Evolutionary conservation across 2,113 vertebrate genomes (phyloP).

Genomic region (Xiphophorus couchianus): DNA sequence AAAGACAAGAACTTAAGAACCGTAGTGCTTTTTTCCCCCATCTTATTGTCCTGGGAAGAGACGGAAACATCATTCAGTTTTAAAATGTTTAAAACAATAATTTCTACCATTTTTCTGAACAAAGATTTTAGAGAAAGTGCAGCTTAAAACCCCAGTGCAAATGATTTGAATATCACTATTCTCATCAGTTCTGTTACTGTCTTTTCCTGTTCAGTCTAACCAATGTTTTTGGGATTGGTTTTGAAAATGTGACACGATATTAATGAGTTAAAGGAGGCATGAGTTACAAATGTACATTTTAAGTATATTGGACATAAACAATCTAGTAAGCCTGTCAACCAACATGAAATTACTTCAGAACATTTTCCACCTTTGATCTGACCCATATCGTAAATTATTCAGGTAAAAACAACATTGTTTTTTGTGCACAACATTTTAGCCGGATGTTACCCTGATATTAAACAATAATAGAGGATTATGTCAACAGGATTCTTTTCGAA

Average conservation of each 20-base stretch:
- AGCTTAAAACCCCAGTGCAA: neutral
- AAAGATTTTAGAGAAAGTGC: neutral
- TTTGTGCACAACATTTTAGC: no score
- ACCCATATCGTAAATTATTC: no score
- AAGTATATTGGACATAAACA: no score
- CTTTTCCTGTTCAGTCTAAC: neutral
- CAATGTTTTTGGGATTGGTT: neutral
- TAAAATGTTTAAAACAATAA: neutral
- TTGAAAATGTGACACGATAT: neutral
- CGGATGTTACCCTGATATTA: no score
- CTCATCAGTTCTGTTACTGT: neutral
- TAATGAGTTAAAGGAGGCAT: no score
- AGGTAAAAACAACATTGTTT: no score
- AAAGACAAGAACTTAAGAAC: constrained; percentile 9
- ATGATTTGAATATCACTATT: neutral
- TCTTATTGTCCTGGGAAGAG: neutral
- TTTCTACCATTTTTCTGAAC: neutral
- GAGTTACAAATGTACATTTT: no score
- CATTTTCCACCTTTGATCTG: no score
- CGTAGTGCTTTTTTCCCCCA: neutral
- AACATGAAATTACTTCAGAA: no score
- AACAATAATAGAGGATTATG: no score
- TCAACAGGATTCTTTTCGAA: no score
- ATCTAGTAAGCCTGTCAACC: no score
- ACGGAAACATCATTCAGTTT: neutral